Evolutionary conservation across 2,113 vertebrate genomes (phyloP).

Genomic region (Balaeniceps rex): DNA sequence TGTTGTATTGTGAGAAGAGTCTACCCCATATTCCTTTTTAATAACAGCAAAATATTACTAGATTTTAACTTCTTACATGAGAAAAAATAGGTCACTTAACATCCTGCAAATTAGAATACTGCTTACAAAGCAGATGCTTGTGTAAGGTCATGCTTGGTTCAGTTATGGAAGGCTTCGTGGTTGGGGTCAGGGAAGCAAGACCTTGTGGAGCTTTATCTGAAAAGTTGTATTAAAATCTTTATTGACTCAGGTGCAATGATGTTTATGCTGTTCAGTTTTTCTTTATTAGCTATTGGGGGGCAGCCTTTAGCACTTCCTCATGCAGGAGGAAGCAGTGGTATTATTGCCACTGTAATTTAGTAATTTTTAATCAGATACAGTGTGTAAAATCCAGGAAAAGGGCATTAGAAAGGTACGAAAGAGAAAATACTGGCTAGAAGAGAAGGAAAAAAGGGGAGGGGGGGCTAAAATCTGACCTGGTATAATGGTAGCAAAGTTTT

Average conservation of each 20-base stretch:
- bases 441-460: neutral
- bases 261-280: constrained; percentile 36
- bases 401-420: neutral
- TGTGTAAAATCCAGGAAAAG: neutral
- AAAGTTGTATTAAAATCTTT: constrained; percentile 37
- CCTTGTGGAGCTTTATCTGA: constrained; percentile 30
- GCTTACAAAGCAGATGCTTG: constrained; percentile 36
- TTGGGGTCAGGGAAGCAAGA: neutral
- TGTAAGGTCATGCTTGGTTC: neutral
- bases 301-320: neutral
- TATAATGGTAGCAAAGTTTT: neutral
- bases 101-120: neutral
- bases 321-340: neutral
- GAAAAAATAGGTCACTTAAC: neutral
- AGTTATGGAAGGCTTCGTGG: neutral
- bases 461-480: neutral
- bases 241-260: constrained; percentile 56
- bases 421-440: neutral
- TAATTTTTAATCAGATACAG: neutral
- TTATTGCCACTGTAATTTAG: neutral
- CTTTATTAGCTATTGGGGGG: neutral
- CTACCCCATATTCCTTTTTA: neutral
- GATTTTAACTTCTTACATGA: neutral
- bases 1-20: neutral
- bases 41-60: neutral